A percentile compares a stretch with the other conserved stretches of the same genome.
Evolutionary conservation across 2,113 vertebrate species (phyloP).

Genomic region (Catharus bicknelli): DNA sequence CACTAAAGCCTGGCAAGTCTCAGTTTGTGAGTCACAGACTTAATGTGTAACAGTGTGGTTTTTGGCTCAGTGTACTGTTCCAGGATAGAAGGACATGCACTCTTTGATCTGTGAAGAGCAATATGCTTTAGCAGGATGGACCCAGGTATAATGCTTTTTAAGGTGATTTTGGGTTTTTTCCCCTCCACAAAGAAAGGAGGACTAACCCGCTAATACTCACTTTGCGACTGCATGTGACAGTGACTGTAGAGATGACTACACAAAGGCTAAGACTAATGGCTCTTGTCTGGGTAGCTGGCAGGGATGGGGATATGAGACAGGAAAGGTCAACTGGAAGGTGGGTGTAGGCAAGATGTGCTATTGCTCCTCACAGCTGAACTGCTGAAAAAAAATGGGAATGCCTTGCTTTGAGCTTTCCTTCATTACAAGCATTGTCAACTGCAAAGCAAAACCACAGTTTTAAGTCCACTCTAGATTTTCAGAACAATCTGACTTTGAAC

Average conservation of each 20-base stretch:
- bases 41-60: neutral
- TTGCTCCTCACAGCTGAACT: neutral
- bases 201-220: neutral
- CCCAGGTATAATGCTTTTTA: neutral
- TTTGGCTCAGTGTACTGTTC: neutral
- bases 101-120: neutral
- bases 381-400: neutral
- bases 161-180: neutral
- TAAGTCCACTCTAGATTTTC: neutral
- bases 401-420: neutral
- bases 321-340: neutral
- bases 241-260: neutral
- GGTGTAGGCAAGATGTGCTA: neutral
- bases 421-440: neutral
- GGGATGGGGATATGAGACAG: neutral
- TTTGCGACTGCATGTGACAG: neutral
- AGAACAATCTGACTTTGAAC: neutral
- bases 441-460: neutral
- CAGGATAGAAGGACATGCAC: neutral
- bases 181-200: neutral
- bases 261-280: neutral
- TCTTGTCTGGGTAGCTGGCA: neutral
- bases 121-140: neutral
- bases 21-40: slow-evolving; percentile 23
- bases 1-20: slow-evolving; percentile 12